Percentiles rank a stretch among this genome's conserved stretches.
These are phyloP conservation scores for Harlomillsia oculata DNA, from an alignment of 1,140 invertebrate species.

Conservation along the genomic window DNA sequence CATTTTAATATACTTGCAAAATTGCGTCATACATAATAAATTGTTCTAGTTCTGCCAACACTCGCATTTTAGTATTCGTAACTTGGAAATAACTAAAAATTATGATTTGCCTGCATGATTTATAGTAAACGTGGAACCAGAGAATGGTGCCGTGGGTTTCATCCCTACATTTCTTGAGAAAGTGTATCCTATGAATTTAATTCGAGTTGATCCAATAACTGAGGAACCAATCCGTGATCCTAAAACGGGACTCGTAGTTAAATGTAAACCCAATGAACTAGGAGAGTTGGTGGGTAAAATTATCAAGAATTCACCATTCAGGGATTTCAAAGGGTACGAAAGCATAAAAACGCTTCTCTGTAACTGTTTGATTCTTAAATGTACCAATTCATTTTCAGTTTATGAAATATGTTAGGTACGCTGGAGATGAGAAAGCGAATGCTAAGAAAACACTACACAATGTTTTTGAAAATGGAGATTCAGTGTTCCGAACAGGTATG, in stretches of 20 bases:
- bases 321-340: constrained; percentile 67
- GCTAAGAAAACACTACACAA: constrained; percentile 47
- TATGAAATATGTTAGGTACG: constrained; percentile 50
- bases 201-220: constrained; percentile 71
- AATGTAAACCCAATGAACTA: constrained; percentile 56
- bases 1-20: constrained; percentile 79
- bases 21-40: constrained; percentile 47
- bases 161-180: constrained; percentile 63
- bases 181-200: constrained; percentile 77
- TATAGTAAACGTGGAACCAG: constrained; percentile 51
- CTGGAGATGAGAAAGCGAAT: constrained; percentile 78
- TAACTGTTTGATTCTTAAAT: constrained; percentile 45
- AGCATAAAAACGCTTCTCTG: too few species aligned
- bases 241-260: constrained; percentile 62
- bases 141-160: constrained; percentile 89
- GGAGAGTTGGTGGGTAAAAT: constrained; percentile 98
- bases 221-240: constrained; percentile 70
- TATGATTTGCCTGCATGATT: neutral
- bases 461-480: constrained; percentile 3
- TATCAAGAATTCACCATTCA: constrained; percentile 62
- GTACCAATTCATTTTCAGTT: constrained; percentile 27
- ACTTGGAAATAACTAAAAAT: too few species aligned
- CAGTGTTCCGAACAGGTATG: constrained; percentile 73
- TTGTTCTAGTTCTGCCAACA: constrained; percentile 53
- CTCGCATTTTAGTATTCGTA: constrained; percentile 39